Base-by-base conservation (phyloP, 35 echinoderm and acorn worm species). In the Holothuria glaberrima region DNA sequence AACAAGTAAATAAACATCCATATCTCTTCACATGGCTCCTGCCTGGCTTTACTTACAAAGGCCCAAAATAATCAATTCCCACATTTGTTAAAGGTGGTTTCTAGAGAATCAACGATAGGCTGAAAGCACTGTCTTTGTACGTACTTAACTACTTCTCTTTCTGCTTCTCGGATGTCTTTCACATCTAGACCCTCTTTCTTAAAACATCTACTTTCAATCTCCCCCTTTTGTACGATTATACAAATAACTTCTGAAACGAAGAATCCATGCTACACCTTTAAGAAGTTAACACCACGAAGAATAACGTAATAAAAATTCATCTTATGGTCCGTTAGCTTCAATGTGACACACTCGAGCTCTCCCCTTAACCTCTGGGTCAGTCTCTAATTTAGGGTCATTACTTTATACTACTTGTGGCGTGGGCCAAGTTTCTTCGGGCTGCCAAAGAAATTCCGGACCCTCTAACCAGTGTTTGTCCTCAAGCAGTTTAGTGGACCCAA, bases 51-150 rank as follows among this genome's bases (percentile, higher is more conserved):
- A 92, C 86, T 6, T 71, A 31, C 20, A 95, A 50, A 32, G 90
- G 94, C 64, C 94, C 94, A 76, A 95, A 95, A 76, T 92, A 95
- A 78, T 95, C 90, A 20, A 92, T 67, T 64, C 90, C 76, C 16
- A 75, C 67, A 58, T 62, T 72, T 12, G 61, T 84, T 50, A 95
- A 95, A 6, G 94, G 72, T 76, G 93, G 86, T 29, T 68, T 68
- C n/a, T 10, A 32, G n/a, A 68, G 13, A 30, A 12, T 68, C 30
- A 69, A 69, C 25, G 31, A 33, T 33, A 69, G 66, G 31, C 12
- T 69, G 66, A 69, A 69, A 69, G 17, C 24, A 69, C 9, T 69
- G 25, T 1, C 22, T n/a, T 69, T 69, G 66, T 33, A 69, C 66
- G 17, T 69, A 69, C 1, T 69, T 69, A 69, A 69, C 31, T 4